Conservation (phyloP, 2,888 invertebrate species). For the Caenorhabditis panamensis region DNA sequence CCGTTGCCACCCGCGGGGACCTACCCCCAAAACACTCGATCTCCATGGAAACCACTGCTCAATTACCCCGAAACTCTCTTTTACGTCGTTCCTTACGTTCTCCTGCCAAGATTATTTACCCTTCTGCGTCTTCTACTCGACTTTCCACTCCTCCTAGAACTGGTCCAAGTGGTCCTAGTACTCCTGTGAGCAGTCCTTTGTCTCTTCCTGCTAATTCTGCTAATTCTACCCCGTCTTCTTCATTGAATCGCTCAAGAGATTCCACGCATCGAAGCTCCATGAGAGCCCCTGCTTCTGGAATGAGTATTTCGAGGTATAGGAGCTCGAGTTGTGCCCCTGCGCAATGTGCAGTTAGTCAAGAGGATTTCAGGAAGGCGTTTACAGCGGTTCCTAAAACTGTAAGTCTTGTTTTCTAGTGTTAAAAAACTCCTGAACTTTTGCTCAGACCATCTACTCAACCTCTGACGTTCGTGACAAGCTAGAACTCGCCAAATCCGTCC, state of each 20-base stretch:
- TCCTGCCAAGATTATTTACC: constrained; percentile 53
- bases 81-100: constrained; percentile 49
- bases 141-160: constrained; percentile 51
- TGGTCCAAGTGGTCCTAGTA: background rate
- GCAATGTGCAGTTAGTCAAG: constrained; percentile 54
- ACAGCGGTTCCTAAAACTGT: constrained; percentile 59
- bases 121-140: constrained; percentile 43
- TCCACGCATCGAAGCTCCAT: constrained; percentile 24
- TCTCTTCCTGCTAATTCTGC: background rate
- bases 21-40: constrained; percentile 52
- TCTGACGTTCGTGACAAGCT: constrained; percentile 39
- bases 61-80: constrained; percentile 31
- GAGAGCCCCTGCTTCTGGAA: constrained; percentile 21
- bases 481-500: constrained; percentile 31
- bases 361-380: constrained; percentile 64
- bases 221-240: constrained; percentile 4
- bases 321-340: constrained; percentile 54
- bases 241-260: background rate
- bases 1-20: constrained; percentile 51
- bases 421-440: background rate
- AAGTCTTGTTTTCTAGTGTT: background rate
- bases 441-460: constrained; percentile 51
- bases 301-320: constrained; percentile 45
- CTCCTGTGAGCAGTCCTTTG: background rate
- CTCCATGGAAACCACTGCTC: constrained; percentile 23